Base-by-base conservation (phyloP, 1,140 invertebrate genomes). In the Conus ventricosus region DNA sequence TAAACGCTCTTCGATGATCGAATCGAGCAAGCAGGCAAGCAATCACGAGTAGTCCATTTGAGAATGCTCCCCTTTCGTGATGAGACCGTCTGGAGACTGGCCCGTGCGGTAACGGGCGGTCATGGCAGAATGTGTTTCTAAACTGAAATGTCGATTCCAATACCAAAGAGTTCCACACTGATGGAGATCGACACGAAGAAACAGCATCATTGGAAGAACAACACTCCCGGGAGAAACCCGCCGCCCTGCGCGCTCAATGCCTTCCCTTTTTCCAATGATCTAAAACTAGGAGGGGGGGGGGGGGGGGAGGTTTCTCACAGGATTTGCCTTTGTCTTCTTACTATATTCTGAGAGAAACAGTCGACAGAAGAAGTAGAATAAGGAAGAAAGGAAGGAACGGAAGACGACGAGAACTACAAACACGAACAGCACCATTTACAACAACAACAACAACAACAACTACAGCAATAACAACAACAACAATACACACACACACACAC, bases 141-240 rank as follows among this genome's bases (percentile, higher is more conserved):
- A 11, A 82, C 54, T 82, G 80, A 82, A 82, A 82, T 55, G 80
- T 17, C 80, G 15, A 27, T 82, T 17, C 80, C 25, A 51, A 51
- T 17, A 55, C n/a, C 80, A 39, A 27, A 80, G 39, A 15, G 25
- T 13, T 53, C 78, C 25, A 80, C 10, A 23, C 78, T 27, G 51
- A 80, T 13, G 51, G 23, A 80, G 11, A n/a, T 13, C 13, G 11
- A 15, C 78, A 15, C 10, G 23, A 80, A 80, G 78, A 80, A 11
- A 80, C 25, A 80, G 39, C 78, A 80, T 1, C n/a, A 25, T 23
- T 13, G 23, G 10, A 63, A 63, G 17, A 63, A 63, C 60, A 13
- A 20, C 60, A 63, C 17, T 63, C 60, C 60, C 1, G 60, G 10
- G 17, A 13, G 10, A 63, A 20, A 63, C 11, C 60, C 60, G 60